Evolutionary conservation across 1,140 invertebrate genomes (phyloP), one percentile per base, ranked within the genome.

Genomic region (Neotoxoptera formosana): DNA sequence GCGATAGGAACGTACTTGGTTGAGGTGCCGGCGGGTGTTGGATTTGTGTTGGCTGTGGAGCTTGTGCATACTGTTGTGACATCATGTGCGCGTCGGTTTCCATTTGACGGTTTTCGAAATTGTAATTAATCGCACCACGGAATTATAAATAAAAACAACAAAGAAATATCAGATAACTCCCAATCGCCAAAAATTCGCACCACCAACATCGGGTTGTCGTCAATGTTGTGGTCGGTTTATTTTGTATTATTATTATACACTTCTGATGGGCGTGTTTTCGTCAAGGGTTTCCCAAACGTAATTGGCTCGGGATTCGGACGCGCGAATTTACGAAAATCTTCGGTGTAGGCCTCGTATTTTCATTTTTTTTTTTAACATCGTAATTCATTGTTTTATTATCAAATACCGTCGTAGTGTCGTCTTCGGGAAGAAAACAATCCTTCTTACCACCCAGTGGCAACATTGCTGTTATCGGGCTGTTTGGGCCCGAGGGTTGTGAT

Each of bases 31-130:
- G 81, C 11, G 91, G 91, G 34, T 93, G 91, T 56, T 93, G 91
- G 56, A 93, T 86, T 93, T 86, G 91, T 41, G 76, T 48, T 36
- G 91, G 91, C 21, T 84, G 91, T 56, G 51, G 91, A 86, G 51
- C 91, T 56, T 51, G 91, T 56, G 48, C 89, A 36, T 93, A 93
- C 20, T 93, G 91, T 30, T 93, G 81, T 17, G 89, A 90, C 91
- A 93, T 93, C 91, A 93, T 93, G 36, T 93, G 91, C 41, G 91
- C 91, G 34, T 93, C 91, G 47, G 91, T 93, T 41, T 93, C 91
- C 91, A 93, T 93, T n/a, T 36, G 23, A 53, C 17, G 20, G 45
- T 84, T 93, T 86, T 51, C n/a, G 11, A 48, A 83, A 91, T 21
- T 47, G n/a, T n/a, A 81, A 47, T 51, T 30, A 91, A 91, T 76